phyloP scores from a whole-genome alignment of 2,113 vertebrate genomes.

The human (Homo sapiens) region DNA sequence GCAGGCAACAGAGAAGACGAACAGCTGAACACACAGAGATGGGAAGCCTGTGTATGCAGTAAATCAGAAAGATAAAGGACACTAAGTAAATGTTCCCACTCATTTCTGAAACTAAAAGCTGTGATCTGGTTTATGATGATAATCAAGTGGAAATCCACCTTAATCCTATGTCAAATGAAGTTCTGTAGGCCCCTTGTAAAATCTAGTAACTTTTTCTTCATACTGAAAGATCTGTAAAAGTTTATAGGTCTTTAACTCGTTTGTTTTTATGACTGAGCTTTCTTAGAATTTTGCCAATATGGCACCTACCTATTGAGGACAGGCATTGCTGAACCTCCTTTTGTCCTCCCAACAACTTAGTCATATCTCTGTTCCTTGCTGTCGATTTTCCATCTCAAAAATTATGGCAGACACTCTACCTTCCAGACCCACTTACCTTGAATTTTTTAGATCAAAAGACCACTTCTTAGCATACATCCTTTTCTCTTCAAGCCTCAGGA shows the following conservation, averaged over 20 bases:
- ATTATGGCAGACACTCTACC: neutral
- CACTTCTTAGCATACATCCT: neutral
- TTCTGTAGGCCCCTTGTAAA: neutral
- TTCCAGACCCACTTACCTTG: neutral
- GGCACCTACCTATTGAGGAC: fast-evolving
- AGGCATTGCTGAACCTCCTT: neutral
- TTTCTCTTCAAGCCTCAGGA: neutral
- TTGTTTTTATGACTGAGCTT: neutral
- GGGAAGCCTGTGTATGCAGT: no score
- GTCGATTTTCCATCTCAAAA: neutral
- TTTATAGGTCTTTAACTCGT: neutral
- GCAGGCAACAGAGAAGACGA: neutral
- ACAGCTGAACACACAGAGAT: neutral
- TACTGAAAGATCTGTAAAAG: neutral
- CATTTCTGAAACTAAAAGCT: neutral
- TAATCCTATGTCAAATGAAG: neutral
- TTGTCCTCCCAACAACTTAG: neutral
- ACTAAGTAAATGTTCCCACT: neutral
- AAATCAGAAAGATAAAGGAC: neutral
- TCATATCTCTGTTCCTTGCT: neutral
- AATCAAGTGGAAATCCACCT: neutral
- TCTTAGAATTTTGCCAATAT: neutral
- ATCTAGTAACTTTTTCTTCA: neutral
- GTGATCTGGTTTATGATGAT: neutral
- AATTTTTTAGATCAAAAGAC: neutral